phyloP scores from a whole-genome alignment of 2,113 vertebrate genomes.

The Syrmaticus mikado region DNA sequence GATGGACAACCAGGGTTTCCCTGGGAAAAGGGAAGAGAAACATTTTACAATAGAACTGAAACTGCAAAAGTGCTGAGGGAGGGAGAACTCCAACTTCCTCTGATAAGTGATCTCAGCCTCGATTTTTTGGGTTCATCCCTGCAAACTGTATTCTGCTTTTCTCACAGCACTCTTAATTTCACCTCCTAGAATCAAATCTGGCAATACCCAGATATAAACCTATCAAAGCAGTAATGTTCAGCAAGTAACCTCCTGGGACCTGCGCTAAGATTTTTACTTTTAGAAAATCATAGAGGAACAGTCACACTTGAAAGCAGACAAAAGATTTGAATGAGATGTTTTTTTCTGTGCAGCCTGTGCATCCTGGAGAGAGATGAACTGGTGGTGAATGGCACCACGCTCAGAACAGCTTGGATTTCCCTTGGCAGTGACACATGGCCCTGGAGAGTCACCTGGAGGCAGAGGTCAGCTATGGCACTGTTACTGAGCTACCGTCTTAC shows the following conservation, averaged over 20 bases:
- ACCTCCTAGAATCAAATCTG: fast-evolving
- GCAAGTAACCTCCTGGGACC: neutral
- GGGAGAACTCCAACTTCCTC: neutral
- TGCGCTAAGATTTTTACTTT: fast-evolving
- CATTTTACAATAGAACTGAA: fast-evolving
- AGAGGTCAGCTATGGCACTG: neutral
- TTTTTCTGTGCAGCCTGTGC: neutral
- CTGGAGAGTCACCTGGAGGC: neutral
- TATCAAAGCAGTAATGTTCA: neutral
- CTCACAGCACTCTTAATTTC: neutral
- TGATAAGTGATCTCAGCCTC: neutral
- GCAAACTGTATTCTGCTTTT: neutral
- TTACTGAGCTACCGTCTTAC: too few relatives aligned
- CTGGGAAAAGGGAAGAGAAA: neutral
- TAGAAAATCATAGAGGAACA: neutral
- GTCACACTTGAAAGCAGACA: fast-evolving
- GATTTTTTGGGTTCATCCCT: neutral
- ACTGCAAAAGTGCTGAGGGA: neutral
- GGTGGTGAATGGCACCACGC: neutral
- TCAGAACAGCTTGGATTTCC: neutral
- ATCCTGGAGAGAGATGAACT: fast-evolving
- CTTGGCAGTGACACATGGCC: fast-evolving
- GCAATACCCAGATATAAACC: fast-evolving
- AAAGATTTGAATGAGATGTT: neutral
- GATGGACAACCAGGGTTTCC: neutral